Evolutionary conservation across 1,140 invertebrate genomes (phyloP).

Genomic region (Yoshiicerus persimilis): DNA sequence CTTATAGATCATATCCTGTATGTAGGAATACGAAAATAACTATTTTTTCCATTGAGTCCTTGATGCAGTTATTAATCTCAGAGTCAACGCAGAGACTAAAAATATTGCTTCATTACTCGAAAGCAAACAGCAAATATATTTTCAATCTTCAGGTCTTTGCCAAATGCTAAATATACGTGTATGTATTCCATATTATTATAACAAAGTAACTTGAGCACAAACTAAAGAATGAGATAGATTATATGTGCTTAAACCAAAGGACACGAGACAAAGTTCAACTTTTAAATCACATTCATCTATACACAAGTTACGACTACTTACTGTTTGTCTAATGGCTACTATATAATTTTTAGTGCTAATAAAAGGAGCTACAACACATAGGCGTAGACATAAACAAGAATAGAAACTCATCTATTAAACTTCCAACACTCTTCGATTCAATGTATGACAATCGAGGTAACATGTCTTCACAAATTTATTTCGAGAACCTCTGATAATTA

Average conservation of each 20-base stretch:
- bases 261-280: background rate
- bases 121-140: slow-evolving; percentile 16
- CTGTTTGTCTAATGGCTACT: no score
- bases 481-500: background rate
- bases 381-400: background rate
- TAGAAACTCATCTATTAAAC: background rate
- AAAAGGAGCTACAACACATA: no score
- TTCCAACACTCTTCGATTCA: background rate
- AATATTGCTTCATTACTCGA: slow-evolving; percentile 6
- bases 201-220: background rate
- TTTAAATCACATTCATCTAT: background rate
- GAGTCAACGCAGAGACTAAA: background rate
- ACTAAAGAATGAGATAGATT: no score
- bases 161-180: slow-evolving; percentile 1
- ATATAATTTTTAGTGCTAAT: no score
- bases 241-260: no score
- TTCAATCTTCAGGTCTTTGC: background rate
- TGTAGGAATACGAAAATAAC: background rate
- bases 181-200: background rate
- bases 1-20: background rate
- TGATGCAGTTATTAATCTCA: slow-evolving; percentile 1
- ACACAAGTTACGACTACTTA: no score
- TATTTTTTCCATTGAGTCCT: background rate
- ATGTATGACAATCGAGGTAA: background rate
- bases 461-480: background rate